Evolutionary conservation across 2,888 invertebrate species (phyloP), one percentile per base, ranked within the genome.

Genomic region (Eudasyphora cyanicolor): DNA sequence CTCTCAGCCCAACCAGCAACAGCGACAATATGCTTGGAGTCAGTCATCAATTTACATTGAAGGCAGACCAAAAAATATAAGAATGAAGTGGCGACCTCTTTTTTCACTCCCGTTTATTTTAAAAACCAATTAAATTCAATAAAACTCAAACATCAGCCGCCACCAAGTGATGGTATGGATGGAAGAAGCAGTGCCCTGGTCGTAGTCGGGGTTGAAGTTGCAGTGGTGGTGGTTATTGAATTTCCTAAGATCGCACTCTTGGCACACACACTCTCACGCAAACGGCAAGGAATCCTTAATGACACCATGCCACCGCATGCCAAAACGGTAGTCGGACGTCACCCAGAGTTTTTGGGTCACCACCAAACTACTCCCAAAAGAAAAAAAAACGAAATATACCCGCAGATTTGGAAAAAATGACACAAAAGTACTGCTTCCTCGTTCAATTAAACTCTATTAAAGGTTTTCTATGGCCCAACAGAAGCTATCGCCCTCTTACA

Each of bases 101-200:
- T n/a, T n/a, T 27, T 10, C 29, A n/a, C n/a, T 27, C n/a, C 10
- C 24, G 1, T 17, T 35, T 17, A 8, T 12, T 67, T 42, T 42
- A 2, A 67, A 62, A 67, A 67, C 67, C 67, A 67, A 67, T 67
- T 67, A 67, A 67, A 67, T 67, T 67, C 67, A 67, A 38, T 67
- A 38, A 67, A 38, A 42, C 19, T 35, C n/a, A 38, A 38, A 64
- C 29, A 67, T 24, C 67, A 67, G 24, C 27, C 27, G 57, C 4
- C n/a, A 1, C n/a, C n/a, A n/a, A n/a, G n/a, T n/a, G n/a, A n/a
- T n/a, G n/a, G n/a, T n/a, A n/a, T n/a, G n/a, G n/a, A n/a, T n/a
- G n/a, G n/a, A n/a, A n/a, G n/a, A n/a, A n/a, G n/a, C n/a, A n/a
- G n/a, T n/a, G n/a, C n/a, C n/a, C n/a, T n/a, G n/a, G n/a, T n/a